Evolutionary conservation across 2,797 vertebrate genomes (phyloP), one percentile per base, ranked within the genome.

Genomic region (Gobionotothen gibberifrons): DNA sequence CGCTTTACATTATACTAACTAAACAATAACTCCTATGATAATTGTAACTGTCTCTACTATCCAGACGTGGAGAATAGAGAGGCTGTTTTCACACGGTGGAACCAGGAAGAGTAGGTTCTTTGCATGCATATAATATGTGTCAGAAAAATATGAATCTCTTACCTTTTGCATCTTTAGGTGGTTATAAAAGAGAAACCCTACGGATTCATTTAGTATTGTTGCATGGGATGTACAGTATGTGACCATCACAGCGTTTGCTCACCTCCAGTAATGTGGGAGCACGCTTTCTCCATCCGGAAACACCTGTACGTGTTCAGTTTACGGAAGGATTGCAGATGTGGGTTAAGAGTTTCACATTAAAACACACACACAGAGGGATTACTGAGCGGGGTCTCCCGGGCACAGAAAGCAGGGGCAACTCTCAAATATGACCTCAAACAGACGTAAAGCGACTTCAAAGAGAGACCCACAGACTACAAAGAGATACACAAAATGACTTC

Each of bases 41-140:
- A 96, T 96, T 96, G 96, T 98, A 95, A 95, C 93, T 90, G 95
- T 96, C 96, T 93, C 94, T 95, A 94, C 93, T 91, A 93, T 94
- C 93, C 92, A 93, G 93, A 94, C 92, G 92, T 87, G 94, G 93
- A 95, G 93, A 95, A 92, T 89, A 87, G 86, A 90, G 87, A 76
- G 93, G 91, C 88, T 93, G 94, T 90, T 95, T 95, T 96, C 96
- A 95, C 96, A 92, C 87, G 89, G 93, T 93, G 94, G 95, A 96
- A 94, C 95, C 86, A 66, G 95, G 95, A 95, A 95, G 94, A 95
- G 94, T 96, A 94, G 91, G 94, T 96, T 95, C 96, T 96, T 96
- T 98, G 98, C 98, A 99, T 99, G 97, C 97, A 95, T 96, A 95
- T 98, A 96, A 96, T 97, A 93, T 90, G 96, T 98, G 97, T 98